Evolutionary conservation across 2,113 vertebrate species (phyloP).

Genomic region (crab-eating macaque (Macaca fascicularis)): DNA sequence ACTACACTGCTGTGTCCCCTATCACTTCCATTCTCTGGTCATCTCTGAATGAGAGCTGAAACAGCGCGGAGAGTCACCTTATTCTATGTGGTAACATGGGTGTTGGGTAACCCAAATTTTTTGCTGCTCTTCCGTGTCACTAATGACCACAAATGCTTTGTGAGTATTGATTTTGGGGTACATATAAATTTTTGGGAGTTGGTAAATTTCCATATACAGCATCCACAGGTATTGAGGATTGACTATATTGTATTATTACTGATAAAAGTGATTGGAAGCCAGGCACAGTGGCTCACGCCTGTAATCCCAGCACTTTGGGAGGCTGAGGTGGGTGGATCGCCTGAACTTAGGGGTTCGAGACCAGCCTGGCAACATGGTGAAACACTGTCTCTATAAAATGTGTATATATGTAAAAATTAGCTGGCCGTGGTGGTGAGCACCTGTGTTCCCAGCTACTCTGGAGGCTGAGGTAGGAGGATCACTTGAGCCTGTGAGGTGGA

Average conservation of each 20-base stretch:
- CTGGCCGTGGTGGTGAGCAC: no score
- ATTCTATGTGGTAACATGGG: neutral
- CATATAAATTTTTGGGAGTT: neutral
- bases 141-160: neutral
- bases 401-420: no score
- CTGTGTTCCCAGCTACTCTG: no score
- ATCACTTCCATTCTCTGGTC: neutral
- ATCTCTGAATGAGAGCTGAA: neutral
- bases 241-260: neutral
- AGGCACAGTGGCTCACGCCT: no score
- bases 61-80: neutral
- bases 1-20: neutral
- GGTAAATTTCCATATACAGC: neutral
- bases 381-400: no score
- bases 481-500: no score
- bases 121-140: neutral
- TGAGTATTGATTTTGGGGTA: neutral
- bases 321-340: no score
- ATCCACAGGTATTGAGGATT: neutral
- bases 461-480: no score
- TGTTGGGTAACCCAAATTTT: neutral
- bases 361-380: no score
- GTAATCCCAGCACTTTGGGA: no score
- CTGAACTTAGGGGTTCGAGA: no score
- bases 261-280: neutral